Evolutionary conservation across 2,888 invertebrate species (phyloP), one percentile per base, ranked within the genome.

Genomic region (Epinotia brunnichana): DNA sequence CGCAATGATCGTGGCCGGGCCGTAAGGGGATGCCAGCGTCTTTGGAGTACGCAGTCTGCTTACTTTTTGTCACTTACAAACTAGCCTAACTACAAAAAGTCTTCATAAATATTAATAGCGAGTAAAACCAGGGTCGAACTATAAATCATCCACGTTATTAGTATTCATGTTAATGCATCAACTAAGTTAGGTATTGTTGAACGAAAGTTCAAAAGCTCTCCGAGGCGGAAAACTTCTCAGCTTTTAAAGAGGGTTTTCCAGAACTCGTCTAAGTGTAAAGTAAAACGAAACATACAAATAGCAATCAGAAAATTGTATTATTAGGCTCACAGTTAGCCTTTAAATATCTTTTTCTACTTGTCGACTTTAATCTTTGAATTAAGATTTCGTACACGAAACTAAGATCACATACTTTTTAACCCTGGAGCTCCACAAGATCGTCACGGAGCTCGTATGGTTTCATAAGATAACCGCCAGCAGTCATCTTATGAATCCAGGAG

Each of bases 131-230:
- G 9, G 61, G 24, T 10, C n/a, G 0, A 15, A 9, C 1, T 9
- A 59, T 35, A 35, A 69, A 39, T 69, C 61, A 5, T n/a, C 19
- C 4, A 69, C 60, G 35, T 39, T 53, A 54, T 69, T 54, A 69
- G 59, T 70, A 56, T 59, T 64, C 66, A 66, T 66, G 59, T 53
- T 66, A 53, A 53, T 66, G 53, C 59, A 41, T 59, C 51, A 60
- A 24, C 29, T 41, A 71, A 59, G 59, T 71, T 66, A 59, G 59
- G 66, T 66, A 59, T 53, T 51, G 53, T 35, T 39, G 29, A 29
- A 35, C 9, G 29, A 66, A 64, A 66, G 64, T 53, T 64, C 19
- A 35, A 35, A 70, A 51, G 59, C 53, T 29, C 21, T 60, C 44
- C 51, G 57, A 17, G 17, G 35, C 62, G 62, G 63, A 70, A 59